Percentiles rank a stretch among this genome's conserved stretches.
These are phyloP conservation scores for Brienomyrus longianalis DNA, from an alignment of 2,113 vertebrate genomes.

Conservation along the genomic window DNA sequence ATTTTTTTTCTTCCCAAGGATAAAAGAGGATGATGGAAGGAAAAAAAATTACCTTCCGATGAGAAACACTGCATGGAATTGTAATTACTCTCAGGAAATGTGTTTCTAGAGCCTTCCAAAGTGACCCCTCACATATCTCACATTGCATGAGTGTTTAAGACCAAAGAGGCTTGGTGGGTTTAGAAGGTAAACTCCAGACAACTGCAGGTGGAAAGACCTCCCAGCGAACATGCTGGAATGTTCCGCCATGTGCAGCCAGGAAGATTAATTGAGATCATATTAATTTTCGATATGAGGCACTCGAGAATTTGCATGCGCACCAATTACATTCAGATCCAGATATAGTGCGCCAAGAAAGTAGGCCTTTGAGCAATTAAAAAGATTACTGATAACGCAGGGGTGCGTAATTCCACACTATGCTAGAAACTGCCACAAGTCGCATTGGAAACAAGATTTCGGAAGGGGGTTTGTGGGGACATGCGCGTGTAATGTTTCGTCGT, in stretches of 20 bases:
- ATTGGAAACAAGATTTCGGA: not conserved
- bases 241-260: conserved; percentile 14
- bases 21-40: conserved; percentile 4
- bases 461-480: not conserved
- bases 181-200: not conserved
- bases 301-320: conserved; percentile 10
- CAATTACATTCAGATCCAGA: conserved; percentile 2
- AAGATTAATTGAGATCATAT: conserved; percentile 22
- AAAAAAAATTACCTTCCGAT: not conserved
- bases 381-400: not conserved
- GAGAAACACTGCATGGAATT: conserved; percentile 8
- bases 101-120: not conserved
- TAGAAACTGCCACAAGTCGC: not conserved
- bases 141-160: not conserved
- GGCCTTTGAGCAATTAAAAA: conserved; percentile 2
- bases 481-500: not conserved
- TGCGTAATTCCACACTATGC: not conserved
- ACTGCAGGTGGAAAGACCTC: conserved; percentile 7
- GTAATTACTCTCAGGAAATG: conserved; percentile 2
- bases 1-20: conserved; percentile 13
- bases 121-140: not conserved
- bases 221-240: not conserved
- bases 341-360: not conserved
- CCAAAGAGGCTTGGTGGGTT: not conserved
- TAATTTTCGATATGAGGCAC: conserved; percentile 22